Evolutionary conservation across 2,797 vertebrate species (phyloP).

Genomic region (Halcyon leucocephala): DNA sequence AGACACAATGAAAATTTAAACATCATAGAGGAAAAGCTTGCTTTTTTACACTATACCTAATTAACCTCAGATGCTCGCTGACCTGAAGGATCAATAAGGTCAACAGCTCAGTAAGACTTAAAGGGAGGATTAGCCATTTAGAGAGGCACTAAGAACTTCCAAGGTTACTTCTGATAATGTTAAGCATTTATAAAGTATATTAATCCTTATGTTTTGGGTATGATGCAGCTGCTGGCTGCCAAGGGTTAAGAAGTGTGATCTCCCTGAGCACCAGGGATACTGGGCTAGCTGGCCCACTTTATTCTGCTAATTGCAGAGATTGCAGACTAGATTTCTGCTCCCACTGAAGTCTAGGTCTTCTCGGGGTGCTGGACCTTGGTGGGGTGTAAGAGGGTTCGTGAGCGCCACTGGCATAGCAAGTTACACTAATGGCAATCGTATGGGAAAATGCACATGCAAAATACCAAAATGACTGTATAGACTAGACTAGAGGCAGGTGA

Average conservation of each 20-base stretch:
- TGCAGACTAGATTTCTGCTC: background rate
- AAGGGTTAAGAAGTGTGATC: background rate
- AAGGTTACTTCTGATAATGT: background rate
- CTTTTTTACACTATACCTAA: background rate
- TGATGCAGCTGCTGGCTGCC: accelerated
- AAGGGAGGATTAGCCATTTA: background rate
- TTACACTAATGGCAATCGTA: background rate
- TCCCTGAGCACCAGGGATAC: background rate
- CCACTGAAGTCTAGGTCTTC: background rate
- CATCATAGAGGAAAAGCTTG: background rate
- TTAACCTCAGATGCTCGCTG: background rate
- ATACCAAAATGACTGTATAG: too few species aligned
- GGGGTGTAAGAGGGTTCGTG: background rate
- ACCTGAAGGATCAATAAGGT: background rate
- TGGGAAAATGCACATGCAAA: accelerated
- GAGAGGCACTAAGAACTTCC: background rate
- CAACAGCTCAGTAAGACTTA: background rate
- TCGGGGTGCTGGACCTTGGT: background rate
- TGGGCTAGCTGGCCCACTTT: accelerated
- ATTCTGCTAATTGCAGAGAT: background rate
- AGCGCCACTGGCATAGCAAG: background rate
- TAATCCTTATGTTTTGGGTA: background rate
- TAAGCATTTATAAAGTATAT: background rate
- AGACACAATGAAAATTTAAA: background rate
- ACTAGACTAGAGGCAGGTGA: background rate